Base-by-base conservation (phyloP, 2,797 vertebrate genomes). In the Linurgus olivaceus region DNA sequence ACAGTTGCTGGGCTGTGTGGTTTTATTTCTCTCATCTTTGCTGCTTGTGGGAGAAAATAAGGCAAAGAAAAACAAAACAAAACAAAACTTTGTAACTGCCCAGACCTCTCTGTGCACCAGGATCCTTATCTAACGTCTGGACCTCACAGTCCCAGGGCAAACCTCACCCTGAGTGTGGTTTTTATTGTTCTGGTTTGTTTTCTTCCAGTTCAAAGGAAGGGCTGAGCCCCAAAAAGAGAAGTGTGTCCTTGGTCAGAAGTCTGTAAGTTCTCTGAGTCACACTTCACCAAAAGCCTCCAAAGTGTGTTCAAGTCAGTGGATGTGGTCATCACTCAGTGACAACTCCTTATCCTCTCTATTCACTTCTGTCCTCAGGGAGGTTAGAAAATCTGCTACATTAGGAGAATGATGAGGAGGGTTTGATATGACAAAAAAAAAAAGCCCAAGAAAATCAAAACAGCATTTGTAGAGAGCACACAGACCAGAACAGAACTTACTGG, bases 171-270 rank as follows among this genome's bases (percentile, higher is more conserved):
- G 17, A 70, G 8, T 63, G 89, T 80, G 93, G 73, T 65, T 95
- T 93, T 93, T 71, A 82, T 89, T 91, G 89, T 94, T 90, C 65
- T 96, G 91, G 82, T 94, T 93, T 94, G 63, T 92, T 94, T 91
- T 88, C 65, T 90, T 88, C 81, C 82, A 93, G 84, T 91, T 96
- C 87, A 96, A 94, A 93, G 91, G 66, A 72, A 93, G 94, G 76
- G 89, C 91, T 94, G 92, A 90, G 45, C 82, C 73, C 62, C 25
- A 18, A 78, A 92, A 93, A 52, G 85, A 94, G 94, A 96, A 93
- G 62, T 73, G 33, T 2, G 7, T 29, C 84, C 79, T 91, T 78
- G 70, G 65, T 57, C 44, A 44, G 55, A 70, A 81, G 45, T 24
- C 79, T 93, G 55, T 29, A 50, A 75, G 48, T 57, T 62, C 44